Conservation (phyloP, 2,113 vertebrate genomes). For the Platanista minor region DNA sequence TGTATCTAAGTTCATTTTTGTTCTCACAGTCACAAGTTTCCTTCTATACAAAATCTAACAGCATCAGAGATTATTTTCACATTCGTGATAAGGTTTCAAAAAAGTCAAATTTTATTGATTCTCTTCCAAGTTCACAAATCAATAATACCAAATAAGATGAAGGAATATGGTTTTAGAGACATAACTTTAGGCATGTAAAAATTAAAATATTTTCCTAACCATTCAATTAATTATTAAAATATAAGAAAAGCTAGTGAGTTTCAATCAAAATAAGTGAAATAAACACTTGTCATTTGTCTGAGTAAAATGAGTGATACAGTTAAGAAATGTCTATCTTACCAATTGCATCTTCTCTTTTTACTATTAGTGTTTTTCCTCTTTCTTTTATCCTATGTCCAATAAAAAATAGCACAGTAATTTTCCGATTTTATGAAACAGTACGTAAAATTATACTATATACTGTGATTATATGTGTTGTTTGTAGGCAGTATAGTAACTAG, state of each 20-base stretch:
- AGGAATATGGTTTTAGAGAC: not conserved
- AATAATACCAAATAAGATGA: not conserved
- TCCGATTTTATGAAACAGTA: not conserved
- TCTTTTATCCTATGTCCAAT: not conserved
- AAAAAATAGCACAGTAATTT: not conserved
- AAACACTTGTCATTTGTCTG: not conserved
- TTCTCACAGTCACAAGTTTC: not conserved
- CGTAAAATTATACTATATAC: not conserved
- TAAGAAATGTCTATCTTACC: not conserved
- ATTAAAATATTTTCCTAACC: not conserved
- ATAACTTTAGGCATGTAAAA: not conserved
- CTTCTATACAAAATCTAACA: not conserved
- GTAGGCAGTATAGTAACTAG: not conserved
- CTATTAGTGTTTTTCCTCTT: not conserved
- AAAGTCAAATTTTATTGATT: not conserved
- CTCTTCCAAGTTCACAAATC: slow-evolving; percentile 10
- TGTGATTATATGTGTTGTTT: not conserved
- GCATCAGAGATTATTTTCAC: not conserved
- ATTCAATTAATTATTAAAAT: not conserved
- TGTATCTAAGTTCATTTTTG: not conserved
- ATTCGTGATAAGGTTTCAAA: not conserved
- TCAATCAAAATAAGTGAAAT: not conserved
- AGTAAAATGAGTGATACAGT: not conserved
- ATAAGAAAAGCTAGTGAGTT: not conserved
- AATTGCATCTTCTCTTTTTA: not conserved